Conservation (phyloP, 2,888 invertebrate genomes). For the Hypena proboscidalis region DNA sequence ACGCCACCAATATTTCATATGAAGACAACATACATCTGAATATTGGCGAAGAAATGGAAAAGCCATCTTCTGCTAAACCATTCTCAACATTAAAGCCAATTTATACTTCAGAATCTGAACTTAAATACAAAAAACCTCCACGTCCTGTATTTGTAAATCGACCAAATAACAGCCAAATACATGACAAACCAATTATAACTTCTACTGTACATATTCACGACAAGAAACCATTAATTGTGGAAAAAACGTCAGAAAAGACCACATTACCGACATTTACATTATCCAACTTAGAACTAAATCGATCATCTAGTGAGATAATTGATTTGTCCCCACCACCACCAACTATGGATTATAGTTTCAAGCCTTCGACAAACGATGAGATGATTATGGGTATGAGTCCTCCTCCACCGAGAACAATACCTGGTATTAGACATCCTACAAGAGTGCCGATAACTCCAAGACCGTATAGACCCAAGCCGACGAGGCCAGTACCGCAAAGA, state of each 20-base stretch:
- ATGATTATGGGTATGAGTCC: conserved; percentile 85
- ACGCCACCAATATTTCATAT: conserved; percentile 68
- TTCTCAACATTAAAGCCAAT: conserved; percentile 49
- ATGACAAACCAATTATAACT: conserved; percentile 76
- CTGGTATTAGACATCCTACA: conserved; percentile 58
- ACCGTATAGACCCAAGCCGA: conserved; percentile 69
- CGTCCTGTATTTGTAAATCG: conserved; percentile 54
- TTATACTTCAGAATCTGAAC: conserved; percentile 44
- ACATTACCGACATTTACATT: conserved; percentile 66
- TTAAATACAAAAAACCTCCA: conserved; percentile 55
- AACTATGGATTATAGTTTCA: conserved; percentile 72
- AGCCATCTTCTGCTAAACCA: conserved; percentile 48
- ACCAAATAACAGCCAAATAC: conserved; percentile 53
- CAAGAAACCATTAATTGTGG: conserved; percentile 74
- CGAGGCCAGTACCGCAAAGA: conserved; percentile 64
- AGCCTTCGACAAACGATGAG: conserved; percentile 75
- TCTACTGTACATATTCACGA: conserved; percentile 77
- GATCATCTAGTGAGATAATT: conserved; percentile 72
- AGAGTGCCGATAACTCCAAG: conserved; percentile 62
- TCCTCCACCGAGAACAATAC: conserved; percentile 72
- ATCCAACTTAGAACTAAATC: conserved; percentile 59
- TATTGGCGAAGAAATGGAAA: conserved; percentile 74
- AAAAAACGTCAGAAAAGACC: conserved; percentile 62
- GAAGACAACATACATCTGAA: conserved; percentile 76
- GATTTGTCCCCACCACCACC: conserved; percentile 83